Evolutionary conservation across 2,797 vertebrate species (phyloP), one percentile per base, ranked within the genome.

Genomic region (Microcaecilia unicolor): DNA sequence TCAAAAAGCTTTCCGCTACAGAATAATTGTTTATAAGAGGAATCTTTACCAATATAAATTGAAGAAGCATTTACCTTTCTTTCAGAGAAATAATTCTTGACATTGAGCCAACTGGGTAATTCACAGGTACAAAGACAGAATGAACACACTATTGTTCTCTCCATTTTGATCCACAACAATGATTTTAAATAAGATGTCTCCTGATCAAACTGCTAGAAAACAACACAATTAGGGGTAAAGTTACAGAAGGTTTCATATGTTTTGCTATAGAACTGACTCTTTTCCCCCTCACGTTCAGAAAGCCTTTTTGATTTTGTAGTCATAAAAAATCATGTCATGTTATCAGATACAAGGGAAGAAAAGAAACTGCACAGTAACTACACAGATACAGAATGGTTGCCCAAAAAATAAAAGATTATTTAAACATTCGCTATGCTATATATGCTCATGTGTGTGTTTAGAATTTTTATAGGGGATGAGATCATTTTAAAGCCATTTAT

Each of bases 261-360:
- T 47, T 72, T 70, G 31, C 54, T 49, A 51, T 10, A 49, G 64
- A 67, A 74, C 74, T 37, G 26, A 56, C 27, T 57, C 30, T 15
- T 34, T 49, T n/a, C 50, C 43, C 31, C 45, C 44, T 34, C 58
- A 41, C 58, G 32, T 40, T 45, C 36, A 40, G 33, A 30, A 51
- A 37, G 25, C 15, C 52, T 27, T 37, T 53, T 26, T 51, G 33
- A 25, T 37, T 61, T 44, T 41, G 35, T 57, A 36, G 39, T 48
- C 16, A 7, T 19, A 19, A 25, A n/a, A n/a, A n/a, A n/a, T n/a
- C n/a, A n/a, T n/a, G n/a, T n/a, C n/a, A n/a, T n/a, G n/a, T n/a
- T n/a, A n/a, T n/a, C n/a, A n/a, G n/a, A n/a, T n/a, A n/a, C n/a
- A n/a, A n/a, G n/a, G n/a, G n/a, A n/a, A 5, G n/a, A 10, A 5